Conservation (phyloP, 2,113 vertebrate genomes). For the Zosterops lateralis region DNA sequence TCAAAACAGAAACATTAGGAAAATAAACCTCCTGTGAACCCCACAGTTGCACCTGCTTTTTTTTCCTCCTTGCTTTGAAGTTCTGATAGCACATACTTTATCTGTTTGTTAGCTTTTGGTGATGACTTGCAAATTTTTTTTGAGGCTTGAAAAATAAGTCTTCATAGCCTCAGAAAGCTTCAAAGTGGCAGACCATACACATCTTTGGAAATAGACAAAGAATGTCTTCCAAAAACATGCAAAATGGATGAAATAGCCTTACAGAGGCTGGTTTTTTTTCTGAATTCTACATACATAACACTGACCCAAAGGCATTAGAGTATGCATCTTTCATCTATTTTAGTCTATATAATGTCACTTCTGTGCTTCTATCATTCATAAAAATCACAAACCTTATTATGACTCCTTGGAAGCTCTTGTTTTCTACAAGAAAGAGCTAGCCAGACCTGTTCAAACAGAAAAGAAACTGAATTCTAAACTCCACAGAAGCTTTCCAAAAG, state of each 20-base stretch:
- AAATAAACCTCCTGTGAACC: slow-evolving; percentile 7
- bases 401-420: background rate
- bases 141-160: background rate
- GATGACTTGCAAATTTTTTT: background rate
- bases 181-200: background rate
- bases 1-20: background rate
- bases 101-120: background rate
- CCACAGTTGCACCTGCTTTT: background rate
- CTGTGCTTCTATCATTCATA: background rate
- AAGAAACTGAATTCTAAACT: background rate
- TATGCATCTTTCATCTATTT: background rate
- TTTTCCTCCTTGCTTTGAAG: slow-evolving; percentile 9
- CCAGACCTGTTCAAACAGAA: background rate
- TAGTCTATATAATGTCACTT: background rate
- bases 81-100: background rate
- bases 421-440: background rate
- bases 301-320: background rate
- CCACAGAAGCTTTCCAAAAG: background rate
- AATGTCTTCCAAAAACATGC: background rate
- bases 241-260: background rate
- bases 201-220: background rate
- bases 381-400: background rate
- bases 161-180: background rate
- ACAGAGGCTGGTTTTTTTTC: background rate
- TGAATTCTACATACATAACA: background rate